A percentile compares a stretch with the other conserved stretches of the same genome.
These are phyloP conservation scores for Metacarcinus magister DNA, from an alignment of 2,888 invertebrate species.

Conservation along the genomic window DNA sequence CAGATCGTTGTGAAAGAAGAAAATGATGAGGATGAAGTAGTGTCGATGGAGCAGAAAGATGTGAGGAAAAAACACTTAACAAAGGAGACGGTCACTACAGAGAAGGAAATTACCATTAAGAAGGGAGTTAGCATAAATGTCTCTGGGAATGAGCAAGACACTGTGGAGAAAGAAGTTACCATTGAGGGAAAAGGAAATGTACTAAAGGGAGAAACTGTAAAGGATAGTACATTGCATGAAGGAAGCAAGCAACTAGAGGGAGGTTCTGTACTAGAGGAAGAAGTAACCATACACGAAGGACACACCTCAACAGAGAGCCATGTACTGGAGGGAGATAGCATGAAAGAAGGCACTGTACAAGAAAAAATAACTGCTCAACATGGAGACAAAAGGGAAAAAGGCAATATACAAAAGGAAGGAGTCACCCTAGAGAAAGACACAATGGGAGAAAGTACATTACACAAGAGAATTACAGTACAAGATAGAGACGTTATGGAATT, in stretches of 20 bases:
- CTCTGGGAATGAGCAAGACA: neutral
- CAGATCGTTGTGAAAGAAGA: conserved; percentile 15
- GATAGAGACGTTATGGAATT: neutral
- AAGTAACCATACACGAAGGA: neutral
- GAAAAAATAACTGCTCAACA: neutral
- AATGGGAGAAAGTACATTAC: neutral
- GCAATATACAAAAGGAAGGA: neutral
- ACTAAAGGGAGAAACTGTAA: neutral
- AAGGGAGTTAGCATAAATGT: neutral
- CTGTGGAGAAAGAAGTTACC: neutral
- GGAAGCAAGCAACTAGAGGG: neutral
- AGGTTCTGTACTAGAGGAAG: neutral
- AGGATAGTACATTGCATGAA: neutral
- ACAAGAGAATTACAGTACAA: neutral
- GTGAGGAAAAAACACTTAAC: neutral
- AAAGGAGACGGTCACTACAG: neutral
- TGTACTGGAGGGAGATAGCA: neutral
- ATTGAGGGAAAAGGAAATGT: neutral
- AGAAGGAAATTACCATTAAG: neutral
- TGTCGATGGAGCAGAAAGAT: neutral
- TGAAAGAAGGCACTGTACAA: neutral
- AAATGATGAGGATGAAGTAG: neutral
- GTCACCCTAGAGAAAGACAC: neutral
- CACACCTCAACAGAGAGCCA: neutral
- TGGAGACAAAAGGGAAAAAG: neutral